Base-by-base conservation (phyloP, 2,888 invertebrate genomes). In the Cremastinae sp. region DNA sequence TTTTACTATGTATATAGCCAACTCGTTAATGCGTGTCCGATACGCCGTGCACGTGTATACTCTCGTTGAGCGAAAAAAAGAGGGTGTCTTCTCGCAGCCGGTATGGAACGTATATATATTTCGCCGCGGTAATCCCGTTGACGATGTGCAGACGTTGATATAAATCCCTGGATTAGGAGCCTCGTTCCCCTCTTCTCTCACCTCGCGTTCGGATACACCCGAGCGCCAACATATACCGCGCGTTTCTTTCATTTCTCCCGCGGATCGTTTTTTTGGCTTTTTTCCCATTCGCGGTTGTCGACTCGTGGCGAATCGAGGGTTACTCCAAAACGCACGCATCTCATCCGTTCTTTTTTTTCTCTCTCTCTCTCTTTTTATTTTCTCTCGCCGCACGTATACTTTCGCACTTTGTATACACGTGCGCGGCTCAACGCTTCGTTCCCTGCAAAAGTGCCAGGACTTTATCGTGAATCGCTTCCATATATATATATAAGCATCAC, bases 141-240 rank as follows among this genome's bases (percentile, higher is more conserved):
- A 72, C 74, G 66, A 78, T 79, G 78, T 78, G 69, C 75, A 78
- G 80, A 80, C 78, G 75, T 80, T 78, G 75, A 78, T 79, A 79
- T 80, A 78, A 81, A 80, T 81, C 81, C 79, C 71, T 61, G 76
- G 80, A 80, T 80, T 79, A 80, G 78, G 74, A 68, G 43, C 58
- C 73, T 70, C 74, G 54, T 65, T 69, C 61, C 54, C 36, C 43
- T 28, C 53, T 43, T 47, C 12, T 4, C 41, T 36, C 38, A 20
- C 53, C 10, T 0, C 9, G 22, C 22, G 28, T 71, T 54, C 22
- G 66, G 41, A 65, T 51, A 62, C 62, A 41, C 38, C 41, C 22
- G 20, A 43, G n/a, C 8, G 20, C 43, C 22, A 36, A 51, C 41
- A 45, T 66, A 61, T 22, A n/a, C n/a, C n/a, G n/a, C 54, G 28